Evolutionary conservation across 2,113 vertebrate species (phyloP).

Genomic region (Dasyurus viverrinus): DNA sequence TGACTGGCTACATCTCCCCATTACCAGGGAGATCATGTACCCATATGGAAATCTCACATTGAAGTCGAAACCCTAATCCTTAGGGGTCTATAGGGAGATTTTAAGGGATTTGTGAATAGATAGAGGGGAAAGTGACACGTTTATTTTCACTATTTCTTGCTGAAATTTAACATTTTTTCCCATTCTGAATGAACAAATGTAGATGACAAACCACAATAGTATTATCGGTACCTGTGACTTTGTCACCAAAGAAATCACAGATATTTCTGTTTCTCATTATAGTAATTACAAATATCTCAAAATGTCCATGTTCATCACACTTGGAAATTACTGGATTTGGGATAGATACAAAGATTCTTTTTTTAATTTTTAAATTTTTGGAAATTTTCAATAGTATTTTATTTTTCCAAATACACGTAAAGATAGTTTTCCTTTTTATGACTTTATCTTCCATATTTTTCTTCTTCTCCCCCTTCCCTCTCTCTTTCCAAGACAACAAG

Average conservation of each 20-base stretch:
- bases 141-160: background rate
- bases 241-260: background rate
- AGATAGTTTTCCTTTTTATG: too few relatives aligned
- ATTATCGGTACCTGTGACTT: background rate
- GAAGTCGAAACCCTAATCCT: background rate
- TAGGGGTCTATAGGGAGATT: background rate
- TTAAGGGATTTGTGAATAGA: background rate
- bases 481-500: too few relatives aligned
- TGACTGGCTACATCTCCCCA: background rate
- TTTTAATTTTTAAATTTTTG: too few relatives aligned
- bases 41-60: background rate
- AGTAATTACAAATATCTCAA: background rate
- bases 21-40: background rate
- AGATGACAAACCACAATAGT: background rate
- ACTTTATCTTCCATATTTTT: too few relatives aligned
- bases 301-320: background rate
- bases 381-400: too few relatives aligned
- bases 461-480: too few relatives aligned
- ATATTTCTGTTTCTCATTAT: background rate
- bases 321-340: background rate
- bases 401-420: too few relatives aligned
- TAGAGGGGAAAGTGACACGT: background rate
- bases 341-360: background rate
- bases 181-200: background rate
- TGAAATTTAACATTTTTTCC: background rate